Evolutionary conservation across 1,140 invertebrate genomes (phyloP).

Genomic region (Popillia japonica): DNA sequence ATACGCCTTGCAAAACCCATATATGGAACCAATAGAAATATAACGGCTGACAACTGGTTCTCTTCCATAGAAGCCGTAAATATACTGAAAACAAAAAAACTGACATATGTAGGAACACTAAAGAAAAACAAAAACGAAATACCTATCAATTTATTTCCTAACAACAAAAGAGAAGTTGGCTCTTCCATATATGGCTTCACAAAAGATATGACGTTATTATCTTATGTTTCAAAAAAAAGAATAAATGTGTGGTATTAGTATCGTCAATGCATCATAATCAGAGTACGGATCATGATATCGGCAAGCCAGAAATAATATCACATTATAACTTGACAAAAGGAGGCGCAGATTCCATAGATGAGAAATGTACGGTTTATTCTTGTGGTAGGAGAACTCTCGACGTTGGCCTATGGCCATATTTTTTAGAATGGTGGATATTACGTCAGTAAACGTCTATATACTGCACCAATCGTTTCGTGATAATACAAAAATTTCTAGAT

Average conservation of each 20-base stretch:
- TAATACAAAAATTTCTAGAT: background rate
- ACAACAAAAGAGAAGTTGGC: background rate
- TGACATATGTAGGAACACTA: conserved; percentile 22
- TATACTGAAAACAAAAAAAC: background rate
- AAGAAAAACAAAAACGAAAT: conserved; percentile 31
- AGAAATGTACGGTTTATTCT: conserved; percentile 6
- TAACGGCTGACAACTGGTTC: conserved; percentile 17
- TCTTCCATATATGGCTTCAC: conserved; percentile 28
- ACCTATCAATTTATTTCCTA: background rate
- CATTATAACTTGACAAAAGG: conserved; percentile 8
- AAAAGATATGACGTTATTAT: conserved; percentile 23
- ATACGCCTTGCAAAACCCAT: conserved; percentile 12
- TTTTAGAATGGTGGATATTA: conserved; percentile 43
- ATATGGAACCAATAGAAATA: background rate
- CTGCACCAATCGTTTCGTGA: conserved; percentile 23
- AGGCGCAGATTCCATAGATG: conserved; percentile 10
- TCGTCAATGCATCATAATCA: conserved; percentile 33
- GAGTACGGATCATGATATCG: background rate
- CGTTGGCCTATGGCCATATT: conserved; percentile 56
- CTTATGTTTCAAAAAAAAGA: background rate
- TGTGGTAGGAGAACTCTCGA: conserved; percentile 41
- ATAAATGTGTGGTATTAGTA: background rate
- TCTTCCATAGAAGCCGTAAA: background rate
- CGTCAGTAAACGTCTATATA: conserved; percentile 30
- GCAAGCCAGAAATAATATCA: conserved; percentile 2